These are phyloP conservation scores for Falco cherrug DNA, from an alignment of 2,797 vertebrate species.

Conservation along the genomic window DNA sequence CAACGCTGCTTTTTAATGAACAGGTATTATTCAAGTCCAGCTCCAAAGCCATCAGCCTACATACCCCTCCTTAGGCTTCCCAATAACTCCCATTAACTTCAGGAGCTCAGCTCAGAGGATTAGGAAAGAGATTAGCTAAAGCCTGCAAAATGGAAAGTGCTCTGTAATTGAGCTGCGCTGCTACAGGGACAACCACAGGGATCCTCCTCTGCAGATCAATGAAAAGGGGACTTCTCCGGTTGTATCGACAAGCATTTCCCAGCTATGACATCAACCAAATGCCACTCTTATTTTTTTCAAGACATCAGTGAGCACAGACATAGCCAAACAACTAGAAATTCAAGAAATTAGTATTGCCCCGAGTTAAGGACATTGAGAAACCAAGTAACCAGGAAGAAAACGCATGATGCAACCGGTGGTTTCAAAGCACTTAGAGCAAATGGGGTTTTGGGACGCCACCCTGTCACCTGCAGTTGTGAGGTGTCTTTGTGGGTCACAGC, in stretches of 20 bases:
- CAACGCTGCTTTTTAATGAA: neutral
- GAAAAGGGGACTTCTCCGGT: neutral
- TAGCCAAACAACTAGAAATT: neutral
- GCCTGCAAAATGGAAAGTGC: neutral
- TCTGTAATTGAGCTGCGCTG: accelerated
- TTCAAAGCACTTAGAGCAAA: neutral
- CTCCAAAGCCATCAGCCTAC: neutral
- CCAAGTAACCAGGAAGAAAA: neutral
- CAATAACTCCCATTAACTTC: neutral
- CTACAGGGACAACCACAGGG: neutral
- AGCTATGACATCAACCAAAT: neutral
- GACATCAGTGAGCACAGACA: neutral
- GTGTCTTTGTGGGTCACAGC: neutral
- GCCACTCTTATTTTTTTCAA: neutral
- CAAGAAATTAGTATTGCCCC: neutral
- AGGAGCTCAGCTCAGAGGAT: neutral
- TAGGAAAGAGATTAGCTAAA: neutral
- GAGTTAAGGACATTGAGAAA: neutral
- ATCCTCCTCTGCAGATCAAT: neutral
- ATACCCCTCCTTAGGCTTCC: neutral
- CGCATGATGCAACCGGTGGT: accelerated
- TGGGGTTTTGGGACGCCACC: neutral
- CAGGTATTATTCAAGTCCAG: neutral
- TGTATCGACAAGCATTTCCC: neutral
- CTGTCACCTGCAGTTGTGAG: neutral